These are phyloP conservation scores for Drosophila atripex DNA, from an alignment of 2,888 invertebrate genomes.

Conservation along the genomic window DNA sequence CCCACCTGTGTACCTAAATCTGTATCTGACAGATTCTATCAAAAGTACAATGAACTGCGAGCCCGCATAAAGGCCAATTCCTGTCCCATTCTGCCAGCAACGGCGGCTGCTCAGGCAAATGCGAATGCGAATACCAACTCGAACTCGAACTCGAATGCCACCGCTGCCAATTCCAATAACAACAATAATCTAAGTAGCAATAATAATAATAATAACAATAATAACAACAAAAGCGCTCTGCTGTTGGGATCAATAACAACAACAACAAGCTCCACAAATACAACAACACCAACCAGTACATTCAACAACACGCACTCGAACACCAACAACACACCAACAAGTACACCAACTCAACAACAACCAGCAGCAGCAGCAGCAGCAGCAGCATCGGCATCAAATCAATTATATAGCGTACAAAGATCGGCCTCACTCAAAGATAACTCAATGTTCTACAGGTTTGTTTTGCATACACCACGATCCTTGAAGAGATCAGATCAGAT, in stretches of 20 bases:
- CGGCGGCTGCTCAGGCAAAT: slow-evolving; percentile 48
- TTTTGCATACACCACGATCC: slow-evolving; percentile 68
- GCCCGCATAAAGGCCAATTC: slow-evolving; percentile 94
- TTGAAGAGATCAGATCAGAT: slow-evolving; percentile 24
- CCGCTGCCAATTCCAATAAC: slow-evolving; percentile 69
- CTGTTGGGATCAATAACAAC: slow-evolving; percentile 57
- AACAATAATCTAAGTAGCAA: slow-evolving; percentile 79
- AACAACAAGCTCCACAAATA: slow-evolving; percentile 42
- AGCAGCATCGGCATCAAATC: slow-evolving; percentile 82
- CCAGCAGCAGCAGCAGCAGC: slow-evolving; percentile 78
- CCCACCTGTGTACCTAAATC: slow-evolving; percentile 1
- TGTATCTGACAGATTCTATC: slow-evolving; percentile 89
- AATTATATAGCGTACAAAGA: slow-evolving; percentile 85
- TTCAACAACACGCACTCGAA: slow-evolving; percentile 59
- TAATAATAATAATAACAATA: slow-evolving; percentile 64
- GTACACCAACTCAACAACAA: slow-evolving; percentile 62
- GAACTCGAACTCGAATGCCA: slow-evolving; percentile 15
- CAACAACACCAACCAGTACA: slow-evolving; percentile 49
- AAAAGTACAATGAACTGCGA: slow-evolving; percentile 93
- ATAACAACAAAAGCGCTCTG: slow-evolving; percentile 67
- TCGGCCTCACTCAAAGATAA: slow-evolving; percentile 86
- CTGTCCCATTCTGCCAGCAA: slow-evolving; percentile 89
- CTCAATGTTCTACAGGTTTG: slow-evolving; percentile 84
- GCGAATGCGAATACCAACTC: slow-evolving; percentile 7
- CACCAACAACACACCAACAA: slow-evolving; percentile 47